phyloP scores from a whole-genome alignment of 2,113 vertebrate genomes.

The Laticauda laticaudata region DNA sequence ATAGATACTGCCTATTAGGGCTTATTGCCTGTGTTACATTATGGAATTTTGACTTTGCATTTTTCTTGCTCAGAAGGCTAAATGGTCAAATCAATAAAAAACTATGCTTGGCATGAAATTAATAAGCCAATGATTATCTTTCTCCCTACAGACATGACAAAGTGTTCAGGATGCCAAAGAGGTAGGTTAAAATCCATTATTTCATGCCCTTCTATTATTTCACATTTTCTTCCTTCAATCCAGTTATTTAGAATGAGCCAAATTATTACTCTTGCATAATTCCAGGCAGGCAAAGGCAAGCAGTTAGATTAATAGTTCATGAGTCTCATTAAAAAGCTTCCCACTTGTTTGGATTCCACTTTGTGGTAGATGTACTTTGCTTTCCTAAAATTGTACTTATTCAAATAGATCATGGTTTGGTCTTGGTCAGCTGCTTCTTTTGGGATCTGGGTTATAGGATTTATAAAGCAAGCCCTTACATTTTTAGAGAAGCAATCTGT shows the following conservation, averaged over 20 bases:
- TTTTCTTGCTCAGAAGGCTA: slow-evolving; percentile 18
- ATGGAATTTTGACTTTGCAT: neutral
- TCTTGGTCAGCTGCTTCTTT: neutral
- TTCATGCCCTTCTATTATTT: slow-evolving; percentile 18
- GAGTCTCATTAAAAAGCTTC: neutral
- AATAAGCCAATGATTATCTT: slow-evolving; percentile 42
- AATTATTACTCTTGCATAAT: neutral
- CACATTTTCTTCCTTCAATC: slow-evolving; percentile 21
- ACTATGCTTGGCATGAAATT: slow-evolving; percentile 8
- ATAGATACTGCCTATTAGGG: neutral
- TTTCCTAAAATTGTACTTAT: neutral
- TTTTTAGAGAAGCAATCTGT: neutral
- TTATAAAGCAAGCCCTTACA: neutral
- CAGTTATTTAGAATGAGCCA: neutral
- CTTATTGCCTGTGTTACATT: neutral
- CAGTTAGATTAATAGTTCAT: slow-evolving; percentile 7
- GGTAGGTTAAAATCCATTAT: slow-evolving; percentile 72
- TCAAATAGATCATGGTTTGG: neutral
- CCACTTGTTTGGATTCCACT: neutral
- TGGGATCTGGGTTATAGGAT: neutral
- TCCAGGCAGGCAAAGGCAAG: slow-evolving; percentile 11
- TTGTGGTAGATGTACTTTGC: slow-evolving; percentile 11
- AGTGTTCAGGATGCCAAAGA: slow-evolving; percentile 83
- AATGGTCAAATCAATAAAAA: slow-evolving; percentile 7
- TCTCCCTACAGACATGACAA: slow-evolving; percentile 78